Percentiles rank a stretch among this genome's conserved stretches.
Conservation (phyloP, 2,113 vertebrate species). For the Bagarius yarrelli region DNA sequence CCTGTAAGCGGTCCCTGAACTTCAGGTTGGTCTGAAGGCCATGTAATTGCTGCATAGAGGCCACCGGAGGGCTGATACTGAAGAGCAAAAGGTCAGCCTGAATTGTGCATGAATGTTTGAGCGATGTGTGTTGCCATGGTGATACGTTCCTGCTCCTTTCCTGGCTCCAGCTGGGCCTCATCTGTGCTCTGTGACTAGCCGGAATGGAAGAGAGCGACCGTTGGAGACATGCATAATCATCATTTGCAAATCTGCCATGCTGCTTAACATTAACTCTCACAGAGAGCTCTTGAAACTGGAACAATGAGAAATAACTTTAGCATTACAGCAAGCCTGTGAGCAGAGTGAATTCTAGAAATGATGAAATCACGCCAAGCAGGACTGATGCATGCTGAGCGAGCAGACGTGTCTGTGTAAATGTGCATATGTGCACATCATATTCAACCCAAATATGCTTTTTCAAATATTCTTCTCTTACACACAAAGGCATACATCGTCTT, state of each 20-base stretch:
- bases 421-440: constrained; percentile 22
- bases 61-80: constrained; percentile 35
- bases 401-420: constrained; percentile 15
- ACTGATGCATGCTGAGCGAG: constrained; percentile 40
- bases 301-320: constrained; percentile 51
- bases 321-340: constrained; percentile 29
- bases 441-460: constrained; percentile 17
- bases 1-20: constrained; percentile 37
- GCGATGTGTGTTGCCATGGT: constrained; percentile 69
- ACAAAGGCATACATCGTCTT: constrained; percentile 17
- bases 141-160: constrained; percentile 56
- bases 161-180: constrained; percentile 57
- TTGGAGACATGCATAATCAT: constrained; percentile 52
- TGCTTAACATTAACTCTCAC: constrained; percentile 30
- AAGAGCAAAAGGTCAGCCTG: constrained; percentile 72
- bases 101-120: constrained; percentile 76
- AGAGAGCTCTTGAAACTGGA: constrained; percentile 42
- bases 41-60: background rate
- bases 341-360: constrained; percentile 41
- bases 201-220: constrained; percentile 38
- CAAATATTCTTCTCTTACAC: constrained; percentile 2
- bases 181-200: constrained; percentile 47
- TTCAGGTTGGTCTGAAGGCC: background rate
- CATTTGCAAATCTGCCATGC: constrained; percentile 29
- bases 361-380: constrained; percentile 41